phyloP scores from a whole-genome alignment of 2,888 invertebrate genomes.

The Limnephilus rhombicus region DNA sequence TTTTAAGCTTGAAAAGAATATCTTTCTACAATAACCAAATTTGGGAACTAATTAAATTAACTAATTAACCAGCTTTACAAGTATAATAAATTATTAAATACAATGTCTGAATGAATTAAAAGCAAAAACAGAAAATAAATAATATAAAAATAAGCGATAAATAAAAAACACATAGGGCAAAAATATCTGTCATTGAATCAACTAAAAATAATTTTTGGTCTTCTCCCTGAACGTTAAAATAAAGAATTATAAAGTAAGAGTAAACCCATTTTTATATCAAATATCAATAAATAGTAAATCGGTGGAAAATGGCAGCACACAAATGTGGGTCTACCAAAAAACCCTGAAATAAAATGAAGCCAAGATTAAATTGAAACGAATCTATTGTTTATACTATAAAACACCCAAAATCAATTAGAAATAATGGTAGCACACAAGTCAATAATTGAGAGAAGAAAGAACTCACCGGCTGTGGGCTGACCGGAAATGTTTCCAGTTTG shows the following conservation, averaged over 20 bases:
- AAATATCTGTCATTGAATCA: not conserved
- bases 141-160: not conserved
- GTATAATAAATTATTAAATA: not conserved
- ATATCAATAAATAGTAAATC: not conserved
- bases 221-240: not conserved
- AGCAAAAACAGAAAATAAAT: not conserved
- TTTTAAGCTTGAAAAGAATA: not conserved
- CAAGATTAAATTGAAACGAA: not conserved
- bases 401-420: not conserved
- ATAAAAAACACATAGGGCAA: not conserved
- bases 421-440: not conserved
- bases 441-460: not conserved
- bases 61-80: not conserved
- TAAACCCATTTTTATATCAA: not conserved
- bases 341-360: not conserved
- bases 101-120: slow-evolving; percentile 9
- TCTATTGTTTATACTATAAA: not conserved
- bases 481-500: slow-evolving; percentile 75
- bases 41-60: slow-evolving; percentile 8
- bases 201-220: not conserved
- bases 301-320: not conserved
- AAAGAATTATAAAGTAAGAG: not conserved
- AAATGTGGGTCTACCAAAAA: not conserved
- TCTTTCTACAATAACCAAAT: slow-evolving; percentile 6
- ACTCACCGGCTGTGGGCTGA: slow-evolving; percentile 74